phyloP scores from a whole-genome alignment of 2,888 invertebrate species.

The Anagyrus pseudococci region DNA sequence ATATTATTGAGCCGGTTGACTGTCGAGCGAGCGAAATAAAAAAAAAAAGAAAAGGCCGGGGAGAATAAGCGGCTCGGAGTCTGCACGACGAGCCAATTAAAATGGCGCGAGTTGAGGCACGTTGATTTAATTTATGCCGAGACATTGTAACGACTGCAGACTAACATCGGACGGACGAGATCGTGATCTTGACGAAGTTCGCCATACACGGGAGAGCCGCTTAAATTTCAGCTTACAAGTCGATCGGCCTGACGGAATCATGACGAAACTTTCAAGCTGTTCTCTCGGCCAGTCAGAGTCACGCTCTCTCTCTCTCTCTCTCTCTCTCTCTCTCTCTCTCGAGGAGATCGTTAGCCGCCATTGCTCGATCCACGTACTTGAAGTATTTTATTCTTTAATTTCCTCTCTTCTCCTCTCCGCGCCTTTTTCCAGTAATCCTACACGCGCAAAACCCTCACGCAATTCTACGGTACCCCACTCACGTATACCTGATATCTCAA shows the following conservation, averaged over 20 bases:
- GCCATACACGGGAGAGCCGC: constrained; percentile 2
- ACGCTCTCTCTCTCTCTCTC: background rate
- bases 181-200: constrained; percentile 11
- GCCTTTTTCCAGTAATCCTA: too few species aligned
- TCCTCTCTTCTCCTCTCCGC: too few species aligned
- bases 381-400: too few species aligned
- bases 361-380: too few species aligned
- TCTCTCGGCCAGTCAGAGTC: background rate
- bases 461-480: too few species aligned
- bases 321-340: background rate
- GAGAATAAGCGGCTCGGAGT: too few species aligned
- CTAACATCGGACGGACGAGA: constrained; percentile 16
- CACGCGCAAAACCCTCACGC: too few species aligned
- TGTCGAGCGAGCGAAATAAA: too few species aligned
- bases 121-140: constrained; percentile 28
- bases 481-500: too few species aligned
- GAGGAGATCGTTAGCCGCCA: background rate
- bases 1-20: too few species aligned
- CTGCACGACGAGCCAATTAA: constrained; percentile 27
- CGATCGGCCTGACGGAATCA: constrained; percentile 9
- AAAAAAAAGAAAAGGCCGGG: background rate
- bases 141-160: constrained; percentile 19
- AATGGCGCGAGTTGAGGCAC: constrained; percentile 22
- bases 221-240: constrained; percentile 6
- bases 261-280: constrained; percentile 15